phyloP scores from a whole-genome alignment of 1,140 invertebrate species.

The Drosophila busckii region DNA sequence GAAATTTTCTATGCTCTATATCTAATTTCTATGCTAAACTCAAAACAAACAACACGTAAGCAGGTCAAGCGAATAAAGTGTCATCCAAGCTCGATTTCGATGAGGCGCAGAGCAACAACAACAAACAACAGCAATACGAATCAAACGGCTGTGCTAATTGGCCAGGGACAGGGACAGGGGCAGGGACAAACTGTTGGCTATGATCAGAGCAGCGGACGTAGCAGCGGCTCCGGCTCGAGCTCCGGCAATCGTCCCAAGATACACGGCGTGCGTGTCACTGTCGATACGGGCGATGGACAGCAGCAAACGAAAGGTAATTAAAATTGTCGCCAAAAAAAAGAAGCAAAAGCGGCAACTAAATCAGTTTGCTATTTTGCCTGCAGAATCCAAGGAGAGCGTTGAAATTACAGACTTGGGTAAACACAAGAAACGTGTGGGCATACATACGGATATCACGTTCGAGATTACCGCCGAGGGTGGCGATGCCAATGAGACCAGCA shows the following conservation, averaged over 20 bases:
- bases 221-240: slow-evolving; percentile 5
- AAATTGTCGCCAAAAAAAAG: slow-evolving; percentile 34
- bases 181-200: slow-evolving; percentile 47
- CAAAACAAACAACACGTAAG: slow-evolving; percentile 64
- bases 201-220: slow-evolving; percentile 44
- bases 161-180: slow-evolving; percentile 37
- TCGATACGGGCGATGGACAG: slow-evolving; percentile 74
- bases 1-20: slow-evolving; percentile 57
- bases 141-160: slow-evolving; percentile 45
- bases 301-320: slow-evolving; percentile 78
- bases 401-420: slow-evolving; percentile 77
- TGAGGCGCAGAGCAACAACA: slow-evolving; percentile 46
- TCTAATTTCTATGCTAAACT: slow-evolving; percentile 75
- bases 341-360: slow-evolving; percentile 32
- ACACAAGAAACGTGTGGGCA: slow-evolving; percentile 77
- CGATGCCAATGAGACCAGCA: slow-evolving; percentile 72
- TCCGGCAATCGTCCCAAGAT: slow-evolving; percentile 73
- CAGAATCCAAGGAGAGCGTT: slow-evolving; percentile 76
- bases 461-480: slow-evolving; percentile 75
- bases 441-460: slow-evolving; percentile 78
- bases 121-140: slow-evolving; percentile 31
- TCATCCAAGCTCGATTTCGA: slow-evolving; percentile 77
- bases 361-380: slow-evolving; percentile 6
- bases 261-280: slow-evolving; percentile 77
- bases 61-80: slow-evolving; percentile 74